Conservation (phyloP, 2,113 vertebrate species). For the Sialia sialis region DNA sequence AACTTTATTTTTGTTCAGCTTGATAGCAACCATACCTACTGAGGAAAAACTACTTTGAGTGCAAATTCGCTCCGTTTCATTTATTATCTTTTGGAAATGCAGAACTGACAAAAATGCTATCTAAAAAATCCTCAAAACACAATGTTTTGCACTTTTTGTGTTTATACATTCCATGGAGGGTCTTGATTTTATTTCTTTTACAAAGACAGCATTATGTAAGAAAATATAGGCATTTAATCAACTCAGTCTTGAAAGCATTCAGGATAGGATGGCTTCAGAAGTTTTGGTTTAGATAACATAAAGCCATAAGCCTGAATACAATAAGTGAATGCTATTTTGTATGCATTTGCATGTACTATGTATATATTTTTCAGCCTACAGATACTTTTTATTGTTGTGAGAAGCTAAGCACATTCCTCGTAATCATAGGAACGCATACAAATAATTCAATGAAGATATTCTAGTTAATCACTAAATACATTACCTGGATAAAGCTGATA, state of each 20-base stretch:
- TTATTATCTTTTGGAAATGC: neutral
- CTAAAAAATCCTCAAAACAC: neutral
- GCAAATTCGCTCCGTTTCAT: neutral
- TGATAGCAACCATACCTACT: neutral
- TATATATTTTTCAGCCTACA: neutral
- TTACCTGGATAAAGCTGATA: conserved; percentile 96
- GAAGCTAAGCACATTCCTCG: neutral
- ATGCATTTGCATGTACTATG: neutral
- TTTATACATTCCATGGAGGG: neutral
- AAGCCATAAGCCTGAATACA: neutral
- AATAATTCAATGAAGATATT: neutral
- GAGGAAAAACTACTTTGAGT: neutral
- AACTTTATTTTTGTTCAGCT: neutral
- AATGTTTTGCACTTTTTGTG: neutral
- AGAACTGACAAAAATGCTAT: neutral
- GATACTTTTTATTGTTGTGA: neutral
- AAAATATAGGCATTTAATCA: neutral
- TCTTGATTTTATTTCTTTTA: neutral
- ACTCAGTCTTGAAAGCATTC: neutral
- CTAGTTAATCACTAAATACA: neutral
- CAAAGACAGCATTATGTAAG: neutral
- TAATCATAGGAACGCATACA: neutral
- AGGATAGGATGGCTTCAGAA: neutral
- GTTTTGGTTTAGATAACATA: neutral
- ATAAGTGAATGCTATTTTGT: neutral